Evolutionary conservation across 2,797 vertebrate species (phyloP).

Genomic region (Urocyon cinereoargenteus): DNA sequence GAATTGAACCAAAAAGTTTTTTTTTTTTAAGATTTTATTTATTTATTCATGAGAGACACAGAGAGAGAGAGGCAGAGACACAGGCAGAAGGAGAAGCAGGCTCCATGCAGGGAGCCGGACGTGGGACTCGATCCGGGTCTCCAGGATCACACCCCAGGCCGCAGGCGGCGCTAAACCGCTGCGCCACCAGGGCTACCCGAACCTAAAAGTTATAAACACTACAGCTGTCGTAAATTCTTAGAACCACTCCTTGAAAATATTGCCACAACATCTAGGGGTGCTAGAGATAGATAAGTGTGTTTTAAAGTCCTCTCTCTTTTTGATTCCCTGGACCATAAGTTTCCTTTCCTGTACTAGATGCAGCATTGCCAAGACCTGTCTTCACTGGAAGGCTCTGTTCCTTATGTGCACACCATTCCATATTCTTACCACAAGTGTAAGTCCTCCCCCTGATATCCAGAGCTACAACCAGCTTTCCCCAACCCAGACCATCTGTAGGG

Average conservation of each 20-base stretch:
- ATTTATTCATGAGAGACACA: no score
- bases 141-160: no score
- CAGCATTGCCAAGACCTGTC: not conserved
- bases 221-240: not conserved
- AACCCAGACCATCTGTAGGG: not conserved
- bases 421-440: not conserved
- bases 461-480: not conserved
- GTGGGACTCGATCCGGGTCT: no score
- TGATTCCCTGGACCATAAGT: not conserved
- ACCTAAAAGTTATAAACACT: not conserved
- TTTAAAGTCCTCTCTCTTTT: not conserved
- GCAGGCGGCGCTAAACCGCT: no score
- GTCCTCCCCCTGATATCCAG: not conserved
- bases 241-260: constrained; percentile 5
- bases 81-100: no score
- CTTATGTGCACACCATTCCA: not conserved
- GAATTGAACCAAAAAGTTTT: not conserved
- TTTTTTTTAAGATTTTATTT: no score
- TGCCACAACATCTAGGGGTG: not conserved
- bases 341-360: not conserved
- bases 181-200: no score
- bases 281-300: not conserved
- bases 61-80: no score
- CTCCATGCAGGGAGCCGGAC: no score
- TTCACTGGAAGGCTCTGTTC: not conserved